Evolutionary conservation across 2,797 vertebrate genomes (phyloP), one percentile per base, ranked within the genome.

Genomic region (Tenualosa ilisha): DNA sequence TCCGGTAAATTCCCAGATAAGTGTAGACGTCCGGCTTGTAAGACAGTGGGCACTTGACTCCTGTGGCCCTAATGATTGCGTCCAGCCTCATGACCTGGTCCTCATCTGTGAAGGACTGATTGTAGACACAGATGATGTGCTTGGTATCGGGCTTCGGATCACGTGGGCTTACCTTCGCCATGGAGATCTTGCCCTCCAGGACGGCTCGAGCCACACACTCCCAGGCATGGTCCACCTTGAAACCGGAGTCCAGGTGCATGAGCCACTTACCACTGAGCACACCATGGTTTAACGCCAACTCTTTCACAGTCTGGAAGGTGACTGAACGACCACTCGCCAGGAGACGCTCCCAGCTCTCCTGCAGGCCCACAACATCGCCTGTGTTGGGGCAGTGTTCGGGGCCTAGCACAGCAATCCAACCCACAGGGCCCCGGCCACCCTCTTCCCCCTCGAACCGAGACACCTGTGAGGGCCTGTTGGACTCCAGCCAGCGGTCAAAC

Each of bases 21-120:
- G 96, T 95, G 92, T 98, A 98, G 54, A 96, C 97, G 0, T 98
- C 97, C 0, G 97, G 97, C 90, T 98, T 98, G 94, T 98, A 98
- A 81, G 93, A 92, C 3, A 98, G 94, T 0, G 93, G 91, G 84
- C 97, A 98, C 89, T 98, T 98, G 86, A 98, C 86, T 0, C 97
- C 97, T 0, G 96, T 93, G 1, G 96, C 93, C 3, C 97, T 95
- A 84, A 98, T 97, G 81, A 94, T 86, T 0, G 95, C 91, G 68
- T 98, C 97, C 51, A 97, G 93, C 85, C 88, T 88, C 68, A 97
- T 90, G 0, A 97, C 96, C 53, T 97, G 95, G 3, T 93, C 92
- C 91, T 97, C 96, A 0, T 98, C 95, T 0, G 96, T 96, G 93
- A 98, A 98, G 93, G 97, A 93, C 1, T 94, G 53, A 3, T 97